Base-by-base conservation (phyloP, 2,113 vertebrate species). In the Thamnophis sirtalis region DNA sequence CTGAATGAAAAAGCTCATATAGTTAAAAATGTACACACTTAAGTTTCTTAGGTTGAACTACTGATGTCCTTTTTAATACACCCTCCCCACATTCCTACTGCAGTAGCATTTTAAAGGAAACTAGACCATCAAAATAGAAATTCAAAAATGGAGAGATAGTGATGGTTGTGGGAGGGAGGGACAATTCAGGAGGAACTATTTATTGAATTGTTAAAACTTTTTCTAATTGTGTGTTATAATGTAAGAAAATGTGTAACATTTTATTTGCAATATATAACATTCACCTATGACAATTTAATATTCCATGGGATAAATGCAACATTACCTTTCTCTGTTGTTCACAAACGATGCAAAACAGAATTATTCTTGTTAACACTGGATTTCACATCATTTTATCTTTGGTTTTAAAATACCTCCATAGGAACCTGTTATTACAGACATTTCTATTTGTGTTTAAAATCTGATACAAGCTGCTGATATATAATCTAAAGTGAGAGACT, bases 401-500 rank as follows among this genome's bases (percentile, higher is more conserved):
- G 26, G 28, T 28, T 60, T 60, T 24, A 9, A 50, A 38, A 38
- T 63, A 92, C 28, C 50, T 89, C 5, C 51, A 63, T 2, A 89
- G 60, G 38, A 73, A 92, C 24, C 3, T 53, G 87, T 26, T 55
- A 50, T 49, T 33, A 84, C 28, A 50, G 9, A 87, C 3, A 48
- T 17, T 49, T n/a, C 93, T 89, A 28, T 68, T 92, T 84, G 73
- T 91, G 84, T 91, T 63, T 53, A 22, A 86, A 58, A 84, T 93
- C 91, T 55, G 85, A 53, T 56, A 73, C 86, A 86, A 85, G 2
- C 17, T 84, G 80, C 48, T 89, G 43, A 53, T 5, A 90, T 21
- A 87, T 93, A 56, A 48, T 22, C 22, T 89, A 49, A 80, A 86
- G 24, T 33, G 91, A 95, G 17, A 43, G 15, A 11, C 68, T 24